These are phyloP conservation scores for Capitulum mitella DNA, from an alignment of 2,888 invertebrate genomes.

Conservation along the genomic window DNA sequence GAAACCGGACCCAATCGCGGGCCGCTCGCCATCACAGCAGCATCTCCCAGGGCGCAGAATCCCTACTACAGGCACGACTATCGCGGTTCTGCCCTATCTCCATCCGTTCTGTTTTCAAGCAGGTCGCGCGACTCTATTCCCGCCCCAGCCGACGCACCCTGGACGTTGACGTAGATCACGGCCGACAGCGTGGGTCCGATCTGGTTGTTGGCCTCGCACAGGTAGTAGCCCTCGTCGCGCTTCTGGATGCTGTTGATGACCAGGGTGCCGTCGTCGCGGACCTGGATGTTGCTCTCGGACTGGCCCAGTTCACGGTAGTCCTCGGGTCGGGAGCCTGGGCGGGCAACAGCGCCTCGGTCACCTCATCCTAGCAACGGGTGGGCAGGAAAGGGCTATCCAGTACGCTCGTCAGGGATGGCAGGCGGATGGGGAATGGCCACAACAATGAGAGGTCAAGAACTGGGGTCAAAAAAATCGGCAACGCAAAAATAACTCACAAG, in stretches of 20 bases:
- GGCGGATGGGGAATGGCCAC: background rate
- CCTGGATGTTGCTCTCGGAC: conserved; percentile 81
- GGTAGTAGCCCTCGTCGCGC: conserved; percentile 86
- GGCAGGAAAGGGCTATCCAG: background rate
- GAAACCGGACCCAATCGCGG: no score
- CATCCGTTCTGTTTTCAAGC: no score
- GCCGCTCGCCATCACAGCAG: no score
- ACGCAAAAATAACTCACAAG: no score
- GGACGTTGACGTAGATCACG: conserved; percentile 85
- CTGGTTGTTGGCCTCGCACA: conserved; percentile 93
- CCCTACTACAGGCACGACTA: no score
- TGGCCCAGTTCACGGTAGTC: conserved; percentile 88
- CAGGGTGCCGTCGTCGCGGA: conserved; percentile 81
- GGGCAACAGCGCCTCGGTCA: background rate
- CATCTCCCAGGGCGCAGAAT: no score
- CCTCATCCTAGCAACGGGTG: background rate
- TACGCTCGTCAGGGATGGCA: background rate
- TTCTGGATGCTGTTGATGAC: conserved; percentile 84
- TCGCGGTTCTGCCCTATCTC: no score
- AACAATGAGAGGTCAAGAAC: background rate
- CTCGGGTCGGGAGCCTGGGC: conserved; percentile 69
- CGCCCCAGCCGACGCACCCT: conserved; percentile 54
- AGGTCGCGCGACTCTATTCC: background rate
- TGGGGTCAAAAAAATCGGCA: background rate
- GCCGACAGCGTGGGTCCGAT: conserved; percentile 92